These are phyloP conservation scores for Choreutis nemorana DNA, from an alignment of 2,888 invertebrate species.

Conservation along the genomic window DNA sequence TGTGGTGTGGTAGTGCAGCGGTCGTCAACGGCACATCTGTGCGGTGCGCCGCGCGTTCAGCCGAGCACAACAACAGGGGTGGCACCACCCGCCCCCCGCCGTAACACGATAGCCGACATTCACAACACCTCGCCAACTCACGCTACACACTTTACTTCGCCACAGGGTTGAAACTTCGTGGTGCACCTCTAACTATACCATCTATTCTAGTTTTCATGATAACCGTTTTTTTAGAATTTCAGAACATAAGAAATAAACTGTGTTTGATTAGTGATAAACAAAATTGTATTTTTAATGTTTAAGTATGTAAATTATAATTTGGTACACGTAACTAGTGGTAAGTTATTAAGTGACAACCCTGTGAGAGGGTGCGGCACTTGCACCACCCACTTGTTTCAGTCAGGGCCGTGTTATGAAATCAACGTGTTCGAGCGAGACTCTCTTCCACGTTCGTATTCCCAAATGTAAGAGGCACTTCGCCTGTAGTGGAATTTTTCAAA, in stretches of 20 bases:
- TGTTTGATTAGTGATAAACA: background rate
- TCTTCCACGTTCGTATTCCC: slow-evolving; percentile 43
- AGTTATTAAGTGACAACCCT: slow-evolving; percentile 18
- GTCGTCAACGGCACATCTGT: slow-evolving; percentile 34
- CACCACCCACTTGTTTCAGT: slow-evolving; percentile 61
- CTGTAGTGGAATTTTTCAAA: slow-evolving; percentile 49
- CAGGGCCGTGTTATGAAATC: slow-evolving; percentile 62
- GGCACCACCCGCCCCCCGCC: slow-evolving; percentile 17
- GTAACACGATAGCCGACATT: slow-evolving; percentile 53
- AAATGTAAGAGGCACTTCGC: slow-evolving; percentile 52
- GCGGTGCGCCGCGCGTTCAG: slow-evolving; percentile 47
- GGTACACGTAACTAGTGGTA: background rate
- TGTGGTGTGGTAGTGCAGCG: too few relatives aligned
- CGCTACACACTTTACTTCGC: slow-evolving; percentile 50
- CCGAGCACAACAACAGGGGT: slow-evolving; percentile 29
- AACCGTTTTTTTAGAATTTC: background rate
- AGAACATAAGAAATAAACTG: background rate
- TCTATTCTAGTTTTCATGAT: background rate
- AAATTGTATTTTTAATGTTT: background rate
- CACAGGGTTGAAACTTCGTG: slow-evolving; percentile 28
- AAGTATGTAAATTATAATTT: background rate
- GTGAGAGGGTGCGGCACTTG: slow-evolving; percentile 37
- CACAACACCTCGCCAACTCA: slow-evolving; percentile 60
- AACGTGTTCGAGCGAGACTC: slow-evolving; percentile 63
- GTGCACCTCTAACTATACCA: background rate